These are phyloP conservation scores for Chondrilla cf. caribensis DNA, from an alignment of 37 sponge, comb jelly and placozoan genomes.

Conservation along the genomic window DNA sequence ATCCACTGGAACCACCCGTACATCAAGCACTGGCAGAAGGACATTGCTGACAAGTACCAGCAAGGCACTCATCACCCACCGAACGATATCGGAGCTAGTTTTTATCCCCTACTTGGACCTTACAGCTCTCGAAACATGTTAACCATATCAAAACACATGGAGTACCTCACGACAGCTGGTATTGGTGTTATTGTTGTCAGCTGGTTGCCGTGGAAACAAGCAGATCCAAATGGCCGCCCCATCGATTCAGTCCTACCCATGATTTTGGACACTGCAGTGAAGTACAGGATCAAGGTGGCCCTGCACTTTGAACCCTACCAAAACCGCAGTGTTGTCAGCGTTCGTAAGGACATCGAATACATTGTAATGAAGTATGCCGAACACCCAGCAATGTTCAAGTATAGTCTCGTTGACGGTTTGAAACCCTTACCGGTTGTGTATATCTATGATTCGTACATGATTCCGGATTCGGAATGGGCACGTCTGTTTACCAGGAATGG, in stretches of 20 bases:
- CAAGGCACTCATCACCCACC: slow-evolving; percentile 72
- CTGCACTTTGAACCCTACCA: slow-evolving; percentile 84
- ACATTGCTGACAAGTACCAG: slow-evolving; percentile 37
- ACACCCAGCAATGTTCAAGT: slow-evolving; percentile 74
- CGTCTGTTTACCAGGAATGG: slow-evolving; percentile 41
- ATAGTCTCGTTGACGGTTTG: not conserved
- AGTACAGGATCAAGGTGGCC: slow-evolving; percentile 59
- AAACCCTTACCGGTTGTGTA: slow-evolving; percentile 61
- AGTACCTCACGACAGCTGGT: slow-evolving; percentile 50
- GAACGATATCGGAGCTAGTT: slow-evolving; percentile 80
- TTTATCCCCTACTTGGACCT: slow-evolving; percentile 79
- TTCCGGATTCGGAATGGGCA: slow-evolving; percentile 55
- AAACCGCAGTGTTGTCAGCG: slow-evolving; percentile 32
- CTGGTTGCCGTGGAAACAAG: slow-evolving; percentile 70
- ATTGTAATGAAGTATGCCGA: slow-evolving; percentile 47
- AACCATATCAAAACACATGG: slow-evolving; percentile 71
- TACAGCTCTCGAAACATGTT: slow-evolving; percentile 73
- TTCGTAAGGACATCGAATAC: slow-evolving; percentile 66
- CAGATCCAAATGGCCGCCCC: slow-evolving; percentile 67
- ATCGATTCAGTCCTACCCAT: slow-evolving; percentile 52
- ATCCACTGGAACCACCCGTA: slow-evolving; percentile 87
- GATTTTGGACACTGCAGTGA: slow-evolving; percentile 57
- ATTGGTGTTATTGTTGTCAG: slow-evolving; percentile 76
- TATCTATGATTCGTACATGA: slow-evolving; percentile 79
- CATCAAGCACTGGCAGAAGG: slow-evolving; percentile 76